Percentiles rank a stretch among this genome's conserved stretches.
These are phyloP conservation scores for Oscheius sp. DNA, from an alignment of 2,888 invertebrate species.

Conservation along the genomic window DNA sequence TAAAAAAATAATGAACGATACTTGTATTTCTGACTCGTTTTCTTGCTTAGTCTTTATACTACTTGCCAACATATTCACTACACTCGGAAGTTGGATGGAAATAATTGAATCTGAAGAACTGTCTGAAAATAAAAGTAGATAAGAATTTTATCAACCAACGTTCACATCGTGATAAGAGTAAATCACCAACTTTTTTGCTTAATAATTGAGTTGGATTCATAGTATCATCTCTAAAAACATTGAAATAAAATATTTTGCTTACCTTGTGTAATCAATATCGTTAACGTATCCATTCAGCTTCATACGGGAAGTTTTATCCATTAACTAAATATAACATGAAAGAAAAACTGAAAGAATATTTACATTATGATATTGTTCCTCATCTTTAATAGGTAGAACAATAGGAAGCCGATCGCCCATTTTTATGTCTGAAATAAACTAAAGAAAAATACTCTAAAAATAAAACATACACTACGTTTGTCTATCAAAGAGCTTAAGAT, in stretches of 20 bases:
- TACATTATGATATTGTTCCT: slow-evolving; percentile 44
- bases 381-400: slow-evolving; percentile 47
- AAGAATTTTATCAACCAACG: background rate
- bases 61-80: slow-evolving; percentile 8
- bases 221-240: background rate
- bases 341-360: background rate
- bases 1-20: background rate
- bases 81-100: slow-evolving; percentile 25
- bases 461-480: slow-evolving; percentile 24
- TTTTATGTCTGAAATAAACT: slow-evolving; percentile 44
- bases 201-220: background rate
- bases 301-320: slow-evolving; percentile 4
- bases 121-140: background rate
- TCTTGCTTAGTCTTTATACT: background rate
- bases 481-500: too few relatives aligned
- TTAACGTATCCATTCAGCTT: slow-evolving; percentile 30
- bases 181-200: slow-evolving; percentile 20
- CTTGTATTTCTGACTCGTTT: background rate
- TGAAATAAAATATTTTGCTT: background rate
- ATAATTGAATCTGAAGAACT: slow-evolving; percentile 2
- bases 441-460: slow-evolving; percentile 13
- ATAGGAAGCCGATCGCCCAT: slow-evolving; percentile 46
- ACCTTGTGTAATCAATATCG: background rate
- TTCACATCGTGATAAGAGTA: background rate
- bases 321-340: background rate